Evolutionary conservation across 2,113 vertebrate species (phyloP), one percentile per base, ranked within the genome.

Genomic region (Plecotus auritus): DNA sequence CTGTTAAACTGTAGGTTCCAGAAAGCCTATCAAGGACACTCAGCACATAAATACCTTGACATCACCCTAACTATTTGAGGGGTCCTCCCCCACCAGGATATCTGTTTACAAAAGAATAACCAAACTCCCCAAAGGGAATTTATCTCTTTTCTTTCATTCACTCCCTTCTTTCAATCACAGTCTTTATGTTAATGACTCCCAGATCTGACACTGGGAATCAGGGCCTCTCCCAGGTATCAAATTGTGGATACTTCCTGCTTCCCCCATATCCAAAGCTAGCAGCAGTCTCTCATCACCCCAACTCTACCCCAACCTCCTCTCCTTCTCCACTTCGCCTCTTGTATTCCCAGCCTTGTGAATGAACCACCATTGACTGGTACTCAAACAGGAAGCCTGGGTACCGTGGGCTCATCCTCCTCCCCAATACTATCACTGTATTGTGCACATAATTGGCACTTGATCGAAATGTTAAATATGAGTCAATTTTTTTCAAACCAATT

Each of bases 1-100:
- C 54, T 88, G 91, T 61, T n/a, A 93, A 96, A 85, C 17, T 35
- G 8, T 45, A 26, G 11, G 64, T 93, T 92, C 85, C 61, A 87
- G 9, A 54, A 67, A 92, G 67, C 11, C 40, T 70, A 72, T 22
- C 66, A 89, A 40, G 42, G 87, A 92, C 9, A 85, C 2, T 69
- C 4, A 86, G 51, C 28, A 83, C 17, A 16, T 4, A 73, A 35
- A 37, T 45, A 26, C 2, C 28, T 66, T 37, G 64, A 7, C 7
- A 32, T 45, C 32, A 69, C 18, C 18, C 28, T 1, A 73, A 42
- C 64, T 76, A 74, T 87, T 69, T 73, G 64, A 93, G 40, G 51
- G 18, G 40, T 49, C 37, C 18, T 74, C 26, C 20, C 35, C 32
- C 2, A 42, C 18, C 23, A 67, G 18, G 32, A 26, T 80, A 89